Evolutionary conservation across 2,888 invertebrate species (phyloP), one percentile per base, ranked within the genome.

Genomic region (Brachycybe producta): DNA sequence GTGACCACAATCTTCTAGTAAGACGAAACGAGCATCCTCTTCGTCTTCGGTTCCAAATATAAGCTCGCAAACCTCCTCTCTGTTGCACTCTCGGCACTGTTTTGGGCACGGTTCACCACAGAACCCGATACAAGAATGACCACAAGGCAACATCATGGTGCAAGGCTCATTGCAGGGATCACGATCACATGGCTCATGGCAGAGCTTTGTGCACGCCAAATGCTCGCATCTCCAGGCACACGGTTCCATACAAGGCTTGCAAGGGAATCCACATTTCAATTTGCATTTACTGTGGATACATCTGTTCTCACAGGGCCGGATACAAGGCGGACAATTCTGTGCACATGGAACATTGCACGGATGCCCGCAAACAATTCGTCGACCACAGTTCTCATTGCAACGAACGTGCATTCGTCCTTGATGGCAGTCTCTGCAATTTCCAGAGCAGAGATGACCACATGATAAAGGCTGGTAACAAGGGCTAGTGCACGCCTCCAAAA

Each of bases 1-100:
- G 43, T 67, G 66, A 3, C 56, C 55, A 51, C 66, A 66, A 49
- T 67, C 64, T 48, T 59, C 56, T 46, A 66, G 44, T 30, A 56
- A 54, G 7, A 65, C 54, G 52, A 64, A 65, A 5, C 36, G 49
- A 40, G 75, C 75, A 56, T 73, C 70, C 2, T 70, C 70, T 5
- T 75, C 75, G 65, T 73, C 72, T 61, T 74, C 73, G 38, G 54
- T 61, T 40, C 73, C 70, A 57, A 73, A 68, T 30, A 73, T 64
- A 11, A 70, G 58, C 7, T 71, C 72, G 8, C 27, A 24, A 8
- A 53, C 45, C 32, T 36, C 50, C 23, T 46, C 45, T 23, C 28
- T 30, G 17, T 53, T 24, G 30, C 53, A 53, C 19, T 41, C 30
- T 21, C 50, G n/a, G 35, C 53, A 53, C 62, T 61, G 46, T 1